Evolutionary conservation across 2,113 vertebrate species (phyloP).

Genomic region (Cardinalis cardinalis): DNA sequence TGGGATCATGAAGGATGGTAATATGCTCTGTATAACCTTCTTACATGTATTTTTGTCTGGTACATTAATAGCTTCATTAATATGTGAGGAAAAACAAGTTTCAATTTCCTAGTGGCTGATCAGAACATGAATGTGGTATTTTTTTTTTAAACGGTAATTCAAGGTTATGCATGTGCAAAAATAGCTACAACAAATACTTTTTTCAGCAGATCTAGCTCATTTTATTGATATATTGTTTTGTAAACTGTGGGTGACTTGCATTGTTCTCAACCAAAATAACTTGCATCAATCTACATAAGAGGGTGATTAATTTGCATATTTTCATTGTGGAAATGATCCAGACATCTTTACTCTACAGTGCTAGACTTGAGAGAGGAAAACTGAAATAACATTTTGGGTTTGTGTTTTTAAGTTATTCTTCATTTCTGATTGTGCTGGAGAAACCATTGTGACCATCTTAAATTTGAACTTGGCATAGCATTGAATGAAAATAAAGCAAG

Average conservation of each 20-base stretch:
- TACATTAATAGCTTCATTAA: conserved; percentile 33
- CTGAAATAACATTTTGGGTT: not conserved
- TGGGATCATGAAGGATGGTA: not conserved
- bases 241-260: conserved; percentile 54
- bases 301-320: conserved; percentile 61
- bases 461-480: conserved; percentile 26
- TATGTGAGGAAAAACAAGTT: conserved; percentile 4
- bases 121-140: not conserved
- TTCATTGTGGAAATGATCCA: conserved; percentile 47
- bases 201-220: conserved; percentile 52
- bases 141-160: conserved; percentile 26
- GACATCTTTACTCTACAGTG: not conserved
- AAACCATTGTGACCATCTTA: conserved; percentile 38
- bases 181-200: conserved; percentile 53
- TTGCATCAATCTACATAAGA: conserved; percentile 58
- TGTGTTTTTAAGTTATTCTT: not conserved
- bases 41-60: conserved; percentile 2
- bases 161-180: conserved; percentile 52
- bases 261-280: conserved; percentile 61
- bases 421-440: not conserved
- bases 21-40: conserved; percentile 6
- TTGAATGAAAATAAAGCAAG: conserved; percentile 65
- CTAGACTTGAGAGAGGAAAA: conserved; percentile 2
- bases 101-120: conserved; percentile 5
- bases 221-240: conserved; percentile 69